Evolutionary conservation across 2,797 vertebrate species (phyloP).

Genomic region (Heteromormyrus szaboi): DNA sequence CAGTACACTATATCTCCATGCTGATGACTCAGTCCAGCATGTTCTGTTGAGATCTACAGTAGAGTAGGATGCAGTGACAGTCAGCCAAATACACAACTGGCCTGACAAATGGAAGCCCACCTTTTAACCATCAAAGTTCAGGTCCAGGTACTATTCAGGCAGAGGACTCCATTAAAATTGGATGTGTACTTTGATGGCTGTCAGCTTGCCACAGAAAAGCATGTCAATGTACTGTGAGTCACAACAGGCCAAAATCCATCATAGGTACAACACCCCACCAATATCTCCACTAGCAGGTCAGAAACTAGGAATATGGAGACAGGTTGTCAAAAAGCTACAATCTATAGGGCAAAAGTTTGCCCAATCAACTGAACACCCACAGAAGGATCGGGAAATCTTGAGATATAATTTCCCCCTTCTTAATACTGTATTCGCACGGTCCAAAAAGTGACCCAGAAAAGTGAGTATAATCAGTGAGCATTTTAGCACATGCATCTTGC

Average conservation of each 20-base stretch:
- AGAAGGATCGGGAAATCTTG: background rate
- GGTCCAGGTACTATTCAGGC: background rate
- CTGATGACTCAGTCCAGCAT: background rate
- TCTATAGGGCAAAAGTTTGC: background rate
- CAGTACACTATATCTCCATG: background rate
- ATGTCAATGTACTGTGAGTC: background rate
- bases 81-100: background rate
- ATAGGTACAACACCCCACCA: background rate
- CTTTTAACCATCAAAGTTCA: background rate
- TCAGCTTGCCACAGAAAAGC: background rate
- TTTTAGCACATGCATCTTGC: background rate
- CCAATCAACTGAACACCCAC: background rate
- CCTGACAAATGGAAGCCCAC: background rate
- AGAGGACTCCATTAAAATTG: background rate
- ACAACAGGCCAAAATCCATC: background rate
- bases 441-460: background rate
- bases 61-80: background rate
- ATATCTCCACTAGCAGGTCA: background rate
- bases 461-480: background rate
- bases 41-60: background rate
- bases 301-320: background rate
- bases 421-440: background rate
- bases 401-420: background rate
- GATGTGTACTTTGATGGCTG: background rate
- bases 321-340: background rate